Base-by-base conservation (phyloP, 2,113 vertebrate genomes). In the Nannobrachium achirus region DNA sequence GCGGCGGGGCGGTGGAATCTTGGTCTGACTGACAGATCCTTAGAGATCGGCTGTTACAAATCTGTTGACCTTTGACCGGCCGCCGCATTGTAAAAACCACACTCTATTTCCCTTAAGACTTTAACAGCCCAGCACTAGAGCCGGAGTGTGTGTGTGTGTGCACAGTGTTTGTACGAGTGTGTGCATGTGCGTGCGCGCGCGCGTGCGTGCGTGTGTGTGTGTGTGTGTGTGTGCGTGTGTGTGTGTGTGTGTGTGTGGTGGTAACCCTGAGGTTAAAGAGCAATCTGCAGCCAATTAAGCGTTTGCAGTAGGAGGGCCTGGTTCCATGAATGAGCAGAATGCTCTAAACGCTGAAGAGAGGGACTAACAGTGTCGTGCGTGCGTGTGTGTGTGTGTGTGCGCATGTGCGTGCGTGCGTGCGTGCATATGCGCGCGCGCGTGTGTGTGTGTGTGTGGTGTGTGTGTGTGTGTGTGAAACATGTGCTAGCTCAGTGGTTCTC, bases 241-340 rank as follows among this genome's bases (percentile, higher is more conserved):
- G 61, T 53, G 67, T 20, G 56, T 13, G 33, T 69, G 71, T 51
- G 63, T 71, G 68, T 11, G 63, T 55, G 52, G 55, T 39, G 55
- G 73, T 86, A 89, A 91, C 89, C 89, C 79, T 66, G 66, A 86
- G 91, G 91, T 92, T 92, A 89, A 92, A 91, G 92, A 91, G 89
- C 89, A 89, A 91, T 92, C 89, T 93, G 87, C 86, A 91, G 89
- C 85, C 88, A 91, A 92, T 91, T 92, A 92, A 90, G 83, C 79
- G 73, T 85, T 90, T 89, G n/a, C 83, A 89, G 84, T 88, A 82
- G 86, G 72, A 88, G 86, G 75, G 79, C 81, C 66, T 76, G 73
- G 74, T 79, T 76, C 84, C 79, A 78, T 72, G 81, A 89, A 89
- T 73, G 78, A 87, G 81, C 85, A 85, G 83, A 14, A 14, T 56